These are phyloP conservation scores for Calliscelio sp. DNA, from an alignment of 2,888 invertebrate genomes.

Conservation along the genomic window DNA sequence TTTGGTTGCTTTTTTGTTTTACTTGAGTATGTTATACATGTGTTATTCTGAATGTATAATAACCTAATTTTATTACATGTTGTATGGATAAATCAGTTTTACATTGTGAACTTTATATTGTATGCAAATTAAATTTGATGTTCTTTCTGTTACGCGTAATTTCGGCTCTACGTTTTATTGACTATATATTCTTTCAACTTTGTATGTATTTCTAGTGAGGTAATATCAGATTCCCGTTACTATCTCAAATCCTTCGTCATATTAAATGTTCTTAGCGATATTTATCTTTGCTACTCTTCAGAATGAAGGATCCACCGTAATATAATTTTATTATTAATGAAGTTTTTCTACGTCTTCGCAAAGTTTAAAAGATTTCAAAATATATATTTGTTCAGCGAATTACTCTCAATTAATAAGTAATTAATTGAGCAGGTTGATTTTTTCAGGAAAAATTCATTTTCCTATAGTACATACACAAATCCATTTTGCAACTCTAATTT, in stretches of 20 bases:
- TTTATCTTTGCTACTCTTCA: conserved; percentile 45
- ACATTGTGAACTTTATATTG: conserved; percentile 45
- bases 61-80: conserved; percentile 17
- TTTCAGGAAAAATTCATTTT: conserved; percentile 16
- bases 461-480: neutral
- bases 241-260: conserved; percentile 42
- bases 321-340: conserved; percentile 52
- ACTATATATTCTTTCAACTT: conserved; percentile 45
- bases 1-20: too few species aligned
- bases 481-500: neutral
- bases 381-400: conserved; percentile 17
- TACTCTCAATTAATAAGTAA: conserved; percentile 4
- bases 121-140: conserved; percentile 54
- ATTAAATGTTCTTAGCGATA: conserved; percentile 52
- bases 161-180: conserved; percentile 40
- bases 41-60: too few species aligned
- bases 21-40: too few species aligned
- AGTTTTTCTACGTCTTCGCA: conserved; percentile 6
- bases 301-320: neutral
- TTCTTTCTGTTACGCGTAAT: conserved; percentile 52
- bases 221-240: conserved; percentile 54
- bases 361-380: conserved; percentile 17
- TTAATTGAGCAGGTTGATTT: neutral
- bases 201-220: conserved; percentile 34
- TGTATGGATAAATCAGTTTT: conserved; percentile 19